Evolutionary conservation across 2,888 invertebrate species (phyloP), one percentile per base, ranked within the genome.

Genomic region (Drosophila aldrichi): DNA sequence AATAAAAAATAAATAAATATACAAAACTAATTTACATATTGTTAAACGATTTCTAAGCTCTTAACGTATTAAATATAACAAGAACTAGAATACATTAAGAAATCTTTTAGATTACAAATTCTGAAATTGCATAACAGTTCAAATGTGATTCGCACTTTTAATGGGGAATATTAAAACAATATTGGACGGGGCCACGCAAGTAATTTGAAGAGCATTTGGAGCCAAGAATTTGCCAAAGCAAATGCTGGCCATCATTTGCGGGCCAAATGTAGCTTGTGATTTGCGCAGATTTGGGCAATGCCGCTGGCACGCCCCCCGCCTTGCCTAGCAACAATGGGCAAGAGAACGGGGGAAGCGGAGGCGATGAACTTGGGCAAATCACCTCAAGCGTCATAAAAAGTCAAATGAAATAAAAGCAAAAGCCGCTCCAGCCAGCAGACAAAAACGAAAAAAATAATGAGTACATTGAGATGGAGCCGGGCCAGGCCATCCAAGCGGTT

Each of bases 221-320:
- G 44, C 14, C 22, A 22, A 7, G 44, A 44, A 44, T 44, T 51
- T 63, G 51, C 22, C n/a, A 22, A 34, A 57, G 46, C 62, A 76
- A 77, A 80, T 76, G 77, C 88, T 65, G 78, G 75, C 83, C 78
- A 88, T 86, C 84, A 87, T 83, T 84, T 88, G 78, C 58, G 73
- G 56, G 69, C 71, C 89, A 89, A 88, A 88, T 88, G 88, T 82
- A 76, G 88, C 90, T 89, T 90, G 89, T 87, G 80, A 90, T 83
- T 83, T 80, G 77, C 67, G 57, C 66, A 82, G 85, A 89, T 82
- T 80, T 80, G 59, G 60, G 69, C 67, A 40, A 61, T 63, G 74
- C 72, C 78, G 70, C 76, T 80, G 51, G 29, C 63, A 75, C 78
- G 74, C 76, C 78, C 64, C 44, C 36, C 0, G n/a, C 54, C 8